A percentile compares a stretch with the other conserved stretches of the same genome.
phyloP scores from a whole-genome alignment of 1,140 invertebrate genomes.

The Dryas iulia region DNA sequence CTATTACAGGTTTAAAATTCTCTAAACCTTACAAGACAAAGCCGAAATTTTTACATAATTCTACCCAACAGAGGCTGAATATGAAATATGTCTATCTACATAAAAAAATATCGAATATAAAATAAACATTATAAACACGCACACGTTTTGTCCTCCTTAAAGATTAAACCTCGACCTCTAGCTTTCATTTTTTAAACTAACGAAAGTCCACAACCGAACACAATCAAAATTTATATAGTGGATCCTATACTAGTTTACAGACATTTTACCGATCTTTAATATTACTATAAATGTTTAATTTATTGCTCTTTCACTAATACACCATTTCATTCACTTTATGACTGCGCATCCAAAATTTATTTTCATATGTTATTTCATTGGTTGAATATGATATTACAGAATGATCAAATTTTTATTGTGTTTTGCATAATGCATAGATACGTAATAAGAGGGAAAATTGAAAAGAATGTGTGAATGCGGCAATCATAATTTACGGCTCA shows the following conservation, averaged over 20 bases:
- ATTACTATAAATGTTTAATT: slow-evolving; percentile 71
- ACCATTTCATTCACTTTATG: slow-evolving; percentile 70
- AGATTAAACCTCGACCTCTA: background rate
- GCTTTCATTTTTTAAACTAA: slow-evolving; percentile 11
- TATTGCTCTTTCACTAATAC: slow-evolving; percentile 62
- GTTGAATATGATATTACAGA: slow-evolving; percentile 64
- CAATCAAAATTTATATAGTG: background rate
- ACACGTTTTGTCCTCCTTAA: background rate
- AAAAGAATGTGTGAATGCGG: slow-evolving; percentile 36
- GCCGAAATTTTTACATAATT: no score
- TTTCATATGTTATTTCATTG: slow-evolving; percentile 63
- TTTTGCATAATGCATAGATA: slow-evolving; percentile 57
- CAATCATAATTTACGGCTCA: slow-evolving; percentile 33
- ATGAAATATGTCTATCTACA: no score
- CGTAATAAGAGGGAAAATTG: slow-evolving; percentile 29
- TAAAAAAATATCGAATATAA: no score
- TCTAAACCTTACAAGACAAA: no score
- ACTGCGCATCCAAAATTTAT: slow-evolving; percentile 58
- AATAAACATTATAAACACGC: no score
- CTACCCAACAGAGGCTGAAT: no score
- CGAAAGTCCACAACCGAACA: background rate
- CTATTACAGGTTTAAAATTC: no score
- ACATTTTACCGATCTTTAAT: slow-evolving; percentile 70
- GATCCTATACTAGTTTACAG: slow-evolving; percentile 49
- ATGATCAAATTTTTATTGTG: slow-evolving; percentile 58